Base-by-base conservation (phyloP, 2,888 invertebrate species). In the Smittia sp. region DNA sequence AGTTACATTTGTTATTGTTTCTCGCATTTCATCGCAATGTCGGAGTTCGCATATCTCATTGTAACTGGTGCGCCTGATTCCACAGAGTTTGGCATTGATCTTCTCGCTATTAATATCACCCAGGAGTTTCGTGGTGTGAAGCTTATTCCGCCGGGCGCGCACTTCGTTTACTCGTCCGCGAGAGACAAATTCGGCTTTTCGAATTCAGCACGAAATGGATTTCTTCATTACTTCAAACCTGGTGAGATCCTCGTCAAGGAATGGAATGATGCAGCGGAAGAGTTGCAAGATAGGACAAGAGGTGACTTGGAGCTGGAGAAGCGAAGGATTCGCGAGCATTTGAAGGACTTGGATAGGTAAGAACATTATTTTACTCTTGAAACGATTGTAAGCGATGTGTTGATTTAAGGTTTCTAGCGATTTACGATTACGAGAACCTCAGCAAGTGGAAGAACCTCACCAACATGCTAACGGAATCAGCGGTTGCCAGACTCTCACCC, bases 61-160 rank as follows among this genome's bases (percentile, higher is more conserved):
- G 88, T 97, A 75, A 85, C 96, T 1, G 89, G 94, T 75, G 92
- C 97, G 41, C 98, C 98, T 0, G 84, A 86, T 76, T 94, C 94
- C 74, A 95, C 96, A 0, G 96, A 98, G 83, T 93, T 99, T 83
- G 98, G 99, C n/a, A 94, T 97, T 76, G 98, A 99, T 82, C 86
- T 93, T 80, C 91, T 91, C 79, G 88, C 89, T 0, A 98, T 97
- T 92, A 91, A 89, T 76, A 92, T 94, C 0, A 96, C 93, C 1
- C 91, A 93, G 74, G 92, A 92, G 79, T 99, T 99, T 81, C 79
- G 79, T 0, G 22, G 98, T 0, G 88, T 99, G 27, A 99, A 99
- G 86, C 97, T 99, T 97, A 98, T 99, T 78, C 98, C 98, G 0
- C 94, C 96, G 1, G 98, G 98, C 4, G 83, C 96, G 73, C 98